These are phyloP conservation scores for Heterohyrax brucei DNA, from an alignment of 2,797 vertebrate genomes.

Conservation along the genomic window DNA sequence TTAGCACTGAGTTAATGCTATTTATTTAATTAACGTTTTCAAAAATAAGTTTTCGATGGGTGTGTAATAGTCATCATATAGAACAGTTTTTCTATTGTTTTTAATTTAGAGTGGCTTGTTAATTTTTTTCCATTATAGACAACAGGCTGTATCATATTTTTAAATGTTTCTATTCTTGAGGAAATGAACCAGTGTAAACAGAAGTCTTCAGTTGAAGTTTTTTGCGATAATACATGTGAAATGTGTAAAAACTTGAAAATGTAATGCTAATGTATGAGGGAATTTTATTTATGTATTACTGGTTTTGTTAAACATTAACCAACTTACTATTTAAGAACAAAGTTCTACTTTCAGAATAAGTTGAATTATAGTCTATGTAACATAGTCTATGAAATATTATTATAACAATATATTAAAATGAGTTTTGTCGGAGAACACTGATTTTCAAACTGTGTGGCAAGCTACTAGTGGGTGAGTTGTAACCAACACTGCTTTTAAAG, in stretches of 20 bases:
- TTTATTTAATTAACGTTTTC: background rate
- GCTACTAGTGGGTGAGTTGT: background rate
- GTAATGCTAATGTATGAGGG: background rate
- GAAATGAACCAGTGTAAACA: slow-evolving; percentile 30
- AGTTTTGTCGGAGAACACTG: background rate
- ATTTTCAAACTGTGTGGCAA: background rate
- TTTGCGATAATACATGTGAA: slow-evolving; percentile 27
- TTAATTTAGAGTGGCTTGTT: background rate
- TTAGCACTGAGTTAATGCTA: background rate
- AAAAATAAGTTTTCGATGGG: background rate
- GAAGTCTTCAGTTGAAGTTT: background rate
- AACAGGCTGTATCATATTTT: slow-evolving; percentile 20
- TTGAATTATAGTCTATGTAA: background rate
- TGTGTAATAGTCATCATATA: background rate
- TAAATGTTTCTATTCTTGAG: background rate
- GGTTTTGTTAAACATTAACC: slow-evolving; percentile 8
- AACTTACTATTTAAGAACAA: slow-evolving; percentile 22
- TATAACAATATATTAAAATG: slow-evolving; percentile 26
- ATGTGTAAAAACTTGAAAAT: slow-evolving; percentile 4
- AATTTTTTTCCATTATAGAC: slow-evolving; percentile 31
- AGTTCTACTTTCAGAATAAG: slow-evolving; percentile 38
- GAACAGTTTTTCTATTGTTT: background rate
- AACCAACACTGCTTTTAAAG: background rate
- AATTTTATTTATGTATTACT: slow-evolving; percentile 45
- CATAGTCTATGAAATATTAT: background rate